phyloP scores from a whole-genome alignment of 2,888 invertebrate species.

The Myopa testacea region DNA sequence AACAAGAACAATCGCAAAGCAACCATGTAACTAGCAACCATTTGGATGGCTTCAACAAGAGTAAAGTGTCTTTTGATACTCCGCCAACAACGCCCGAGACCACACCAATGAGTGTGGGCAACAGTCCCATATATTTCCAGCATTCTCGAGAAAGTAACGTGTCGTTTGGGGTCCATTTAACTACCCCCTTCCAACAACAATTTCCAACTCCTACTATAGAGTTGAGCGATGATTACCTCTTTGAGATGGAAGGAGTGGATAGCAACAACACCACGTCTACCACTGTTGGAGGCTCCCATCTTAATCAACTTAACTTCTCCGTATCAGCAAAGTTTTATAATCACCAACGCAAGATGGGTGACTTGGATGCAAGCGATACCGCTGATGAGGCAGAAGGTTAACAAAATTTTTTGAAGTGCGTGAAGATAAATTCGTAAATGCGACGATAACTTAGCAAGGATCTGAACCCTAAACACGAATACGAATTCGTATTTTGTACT shows the following conservation, averaged over 20 bases:
- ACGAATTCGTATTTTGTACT: no score
- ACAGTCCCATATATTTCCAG: constrained; percentile 66
- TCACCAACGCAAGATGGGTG: constrained; percentile 67
- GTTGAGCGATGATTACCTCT: constrained; percentile 78
- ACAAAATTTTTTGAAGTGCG: no score
- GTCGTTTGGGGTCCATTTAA: constrained; percentile 14
- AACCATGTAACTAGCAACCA: neutral
- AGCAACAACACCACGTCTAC: neutral
- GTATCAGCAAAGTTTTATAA: constrained; percentile 41
- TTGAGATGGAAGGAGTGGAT: constrained; percentile 78
- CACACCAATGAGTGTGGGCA: constrained; percentile 68
- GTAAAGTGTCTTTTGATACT: constrained; percentile 66
- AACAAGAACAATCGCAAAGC: neutral
- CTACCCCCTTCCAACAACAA: constrained; percentile 49
- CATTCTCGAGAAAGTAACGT: constrained; percentile 47
- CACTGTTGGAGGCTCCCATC: neutral
- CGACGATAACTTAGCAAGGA: no score
- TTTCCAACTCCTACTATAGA: constrained; percentile 52
- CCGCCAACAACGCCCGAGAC: constrained; percentile 68
- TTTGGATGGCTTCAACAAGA: constrained; percentile 41
- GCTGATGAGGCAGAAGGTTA: constrained; percentile 85
- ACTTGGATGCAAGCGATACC: constrained; percentile 78
- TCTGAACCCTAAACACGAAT: no score
- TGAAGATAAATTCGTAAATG: no score
- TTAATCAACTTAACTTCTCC: constrained; percentile 35